Evolutionary conservation across 2,888 invertebrate species (phyloP), one percentile per base, ranked within the genome.

Genomic region (Sepiola atlantica): DNA sequence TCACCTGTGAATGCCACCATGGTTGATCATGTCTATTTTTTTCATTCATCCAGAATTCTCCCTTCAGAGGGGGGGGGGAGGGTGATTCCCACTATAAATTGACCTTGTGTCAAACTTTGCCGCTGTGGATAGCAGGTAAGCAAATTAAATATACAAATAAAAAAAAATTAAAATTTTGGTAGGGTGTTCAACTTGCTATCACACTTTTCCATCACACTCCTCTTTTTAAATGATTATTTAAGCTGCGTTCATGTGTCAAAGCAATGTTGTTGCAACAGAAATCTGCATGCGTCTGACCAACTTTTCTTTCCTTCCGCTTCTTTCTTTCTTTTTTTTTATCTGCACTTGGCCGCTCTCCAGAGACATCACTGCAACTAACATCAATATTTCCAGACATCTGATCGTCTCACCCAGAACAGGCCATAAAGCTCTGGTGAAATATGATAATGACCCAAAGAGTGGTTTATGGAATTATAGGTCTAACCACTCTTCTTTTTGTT

Each of bases 331-430:
- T 77, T 77, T 77, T 45, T 77, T 28, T 28, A 77, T 77, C 77
- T 20, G 14, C 32, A 14, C 77, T 77, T 77, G 77, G 77, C 12
- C 77, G 16, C n/a, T 77, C n/a, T n/a, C 77, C 77, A 77, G 10
- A 77, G 77, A 77, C 77, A n/a, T 77, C 45, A 45, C 77, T 77
- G n/a, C n/a, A 16, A 16, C 77, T n/a, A 77, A 32, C 16, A 77
- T 77, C n/a, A n/a, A 77, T 77, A 77, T 77, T 77, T 77, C n/a
- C n/a, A 77, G 77, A 77, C n/a, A 20, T 77, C 77, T 77, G 77
- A 77, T 77, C n/a, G 18, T 32, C 77, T 77, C 14, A 77, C 77
- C 3, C 77, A 77, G 77, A n/a, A 16, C 77, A 77, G 45, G 32
- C 77, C n/a, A 77, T 77, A 77, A 77, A 77, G 32, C 77, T 77